Base-by-base conservation (phyloP, 2,113 vertebrate genomes). In the Anarrhichthys ocellatus region DNA sequence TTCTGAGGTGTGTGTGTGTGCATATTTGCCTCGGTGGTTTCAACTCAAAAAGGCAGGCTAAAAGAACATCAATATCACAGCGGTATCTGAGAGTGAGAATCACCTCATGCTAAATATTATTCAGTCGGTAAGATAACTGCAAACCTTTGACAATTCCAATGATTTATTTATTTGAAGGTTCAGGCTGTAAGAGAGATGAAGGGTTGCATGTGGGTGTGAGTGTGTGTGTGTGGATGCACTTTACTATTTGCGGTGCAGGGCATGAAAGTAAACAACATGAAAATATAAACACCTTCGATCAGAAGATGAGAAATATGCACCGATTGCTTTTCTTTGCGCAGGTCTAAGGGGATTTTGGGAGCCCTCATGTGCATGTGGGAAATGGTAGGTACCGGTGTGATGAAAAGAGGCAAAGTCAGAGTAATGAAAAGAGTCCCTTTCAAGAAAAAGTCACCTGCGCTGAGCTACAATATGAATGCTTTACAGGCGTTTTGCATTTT, bases 221-320 rank as follows among this genome's bases (percentile, higher is more conserved):
- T 22, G 70, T 15, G 34, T 38, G 44, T 65, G 65, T 66, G 9
- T 66, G 10, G 67, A 67, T 38, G 50, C 29, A 42, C n/a, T 74
- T 78, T 78, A 84, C 74, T 40, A 24, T 73, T 66, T 76, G 40
- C 29, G 1, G 29, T 15, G 22, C 13, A 15, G 46, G n/a, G 40
- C 56, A 79, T 68, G 74, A 88, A 87, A 88, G 76, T 79, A 90
- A 85, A 87, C 70, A 81, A 85, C 81, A 90, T 83, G 42, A 87
- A 89, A 88, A 87, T 73, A 85, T 85, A 88, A 91, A 92, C 77
- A 85, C 58, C 76, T 90, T 88, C 80, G 44, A 89, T 92, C 81
- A 84, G 85, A 27, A 27, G 54, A 27, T 58, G 10, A 58, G 90
- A 56, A 89, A 88, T 81, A 68, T 75, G 81, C 42, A 74, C 42